A percentile compares a stretch with the other conserved stretches of the same genome.
phyloP scores from a whole-genome alignment of 2,113 vertebrate genomes.

The Malurus cyaneus region DNA sequence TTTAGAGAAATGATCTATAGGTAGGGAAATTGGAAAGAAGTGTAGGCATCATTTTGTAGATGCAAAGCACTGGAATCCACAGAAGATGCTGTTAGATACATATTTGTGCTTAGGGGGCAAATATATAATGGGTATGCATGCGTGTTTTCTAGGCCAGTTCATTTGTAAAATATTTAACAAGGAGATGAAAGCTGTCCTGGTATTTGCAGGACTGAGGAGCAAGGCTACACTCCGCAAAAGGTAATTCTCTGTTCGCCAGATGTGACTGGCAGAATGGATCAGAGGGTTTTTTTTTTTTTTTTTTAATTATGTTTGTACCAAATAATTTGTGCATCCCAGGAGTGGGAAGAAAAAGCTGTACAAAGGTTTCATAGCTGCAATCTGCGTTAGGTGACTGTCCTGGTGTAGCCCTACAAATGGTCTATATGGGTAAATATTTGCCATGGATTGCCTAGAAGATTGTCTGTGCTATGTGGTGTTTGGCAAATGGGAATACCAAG shows the following conservation, averaged over 20 bases:
- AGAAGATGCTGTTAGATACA: not conserved
- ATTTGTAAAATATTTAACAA: not conserved
- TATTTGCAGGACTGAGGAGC: not conserved
- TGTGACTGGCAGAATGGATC: not conserved
- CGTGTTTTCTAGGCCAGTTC: slow-evolving; percentile 10
- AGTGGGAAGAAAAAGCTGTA: not conserved
- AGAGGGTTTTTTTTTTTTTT: not conserved
- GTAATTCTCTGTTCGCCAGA: not conserved
- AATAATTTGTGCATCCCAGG: not conserved
- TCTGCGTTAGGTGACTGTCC: not conserved
- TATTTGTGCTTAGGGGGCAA: not conserved
- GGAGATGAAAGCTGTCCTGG: not conserved
- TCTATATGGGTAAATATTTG: not conserved
- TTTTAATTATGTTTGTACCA: not conserved
- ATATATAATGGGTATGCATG: not conserved
- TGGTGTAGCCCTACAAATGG: not conserved
- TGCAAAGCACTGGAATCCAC: not conserved
- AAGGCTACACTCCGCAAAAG: not conserved
- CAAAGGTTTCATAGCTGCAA: not conserved
- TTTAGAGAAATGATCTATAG: not conserved
- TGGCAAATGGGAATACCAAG: not conserved
- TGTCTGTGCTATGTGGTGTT: not conserved
- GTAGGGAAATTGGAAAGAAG: not conserved
- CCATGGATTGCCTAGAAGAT: not conserved
- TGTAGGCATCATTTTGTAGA: not conserved